phyloP scores from a whole-genome alignment of 2,888 invertebrate species.

The Chrysolina americana region DNA sequence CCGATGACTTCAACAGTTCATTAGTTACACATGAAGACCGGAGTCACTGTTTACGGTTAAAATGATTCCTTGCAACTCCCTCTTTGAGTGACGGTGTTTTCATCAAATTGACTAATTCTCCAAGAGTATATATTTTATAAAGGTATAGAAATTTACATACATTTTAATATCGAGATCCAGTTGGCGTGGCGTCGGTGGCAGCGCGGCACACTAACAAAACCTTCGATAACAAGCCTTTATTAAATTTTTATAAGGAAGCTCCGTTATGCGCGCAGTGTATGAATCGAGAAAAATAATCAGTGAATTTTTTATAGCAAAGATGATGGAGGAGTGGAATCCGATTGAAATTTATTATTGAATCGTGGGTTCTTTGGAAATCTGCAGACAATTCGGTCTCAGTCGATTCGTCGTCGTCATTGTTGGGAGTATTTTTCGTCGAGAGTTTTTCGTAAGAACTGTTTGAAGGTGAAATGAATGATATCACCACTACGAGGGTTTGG shows the following conservation, averaged over 20 bases:
- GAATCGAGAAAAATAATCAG: slow-evolving; percentile 37
- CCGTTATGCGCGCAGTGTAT: slow-evolving; percentile 39
- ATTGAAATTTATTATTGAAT: slow-evolving; percentile 25
- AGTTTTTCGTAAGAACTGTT: neutral
- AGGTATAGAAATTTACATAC: neutral
- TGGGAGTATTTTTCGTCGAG: neutral
- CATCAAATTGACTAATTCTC: neutral
- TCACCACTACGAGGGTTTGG: too few species aligned
- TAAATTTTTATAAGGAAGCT: slow-evolving; percentile 49
- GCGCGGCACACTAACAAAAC: slow-evolving; percentile 15
- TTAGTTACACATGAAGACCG: too few species aligned
- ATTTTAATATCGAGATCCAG: slow-evolving; percentile 15
- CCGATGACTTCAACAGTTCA: too few species aligned
- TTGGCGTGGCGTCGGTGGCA: neutral
- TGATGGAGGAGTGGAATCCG: neutral
- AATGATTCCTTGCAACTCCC: too few species aligned
- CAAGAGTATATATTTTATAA: neutral
- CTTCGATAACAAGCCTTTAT: slow-evolving; percentile 47
- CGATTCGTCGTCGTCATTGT: neutral
- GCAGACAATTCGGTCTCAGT: neutral
- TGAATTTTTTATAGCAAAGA: slow-evolving; percentile 26
- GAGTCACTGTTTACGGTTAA: too few species aligned
- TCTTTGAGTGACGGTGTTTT: neutral
- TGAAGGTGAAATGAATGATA: neutral
- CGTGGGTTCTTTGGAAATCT: slow-evolving; percentile 4